phyloP scores from a whole-genome alignment of 1,140 invertebrate genomes.

The Lanistes nyassanus region DNA sequence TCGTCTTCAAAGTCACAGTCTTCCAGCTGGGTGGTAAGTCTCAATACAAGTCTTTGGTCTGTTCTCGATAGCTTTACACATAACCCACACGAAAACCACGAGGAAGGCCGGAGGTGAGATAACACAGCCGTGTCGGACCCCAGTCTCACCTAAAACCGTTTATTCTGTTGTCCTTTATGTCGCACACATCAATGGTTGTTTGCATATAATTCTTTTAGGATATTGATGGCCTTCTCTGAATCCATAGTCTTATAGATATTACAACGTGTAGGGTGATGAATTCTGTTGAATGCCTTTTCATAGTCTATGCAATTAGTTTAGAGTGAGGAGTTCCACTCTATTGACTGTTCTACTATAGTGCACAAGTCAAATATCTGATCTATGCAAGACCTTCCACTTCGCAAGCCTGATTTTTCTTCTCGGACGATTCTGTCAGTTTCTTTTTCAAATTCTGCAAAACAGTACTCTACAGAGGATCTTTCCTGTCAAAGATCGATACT shows the following conservation, averaged over 20 bases:
- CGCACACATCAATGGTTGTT: conserved; percentile 24
- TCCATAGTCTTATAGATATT: conserved; percentile 22
- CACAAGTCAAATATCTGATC: no score
- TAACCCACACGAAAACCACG: conserved; percentile 40
- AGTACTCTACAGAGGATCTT: no score
- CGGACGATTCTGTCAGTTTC: no score
- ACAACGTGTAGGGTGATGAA: conserved; percentile 14
- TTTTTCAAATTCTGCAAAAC: no score
- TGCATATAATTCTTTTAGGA: conserved; percentile 28
- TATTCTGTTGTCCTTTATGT: background rate
- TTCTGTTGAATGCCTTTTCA: conserved; percentile 20
- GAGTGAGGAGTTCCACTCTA: conserved; percentile 23
- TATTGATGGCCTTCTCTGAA: conserved; percentile 29
- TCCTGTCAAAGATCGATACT: no score
- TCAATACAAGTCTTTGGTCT: conserved; percentile 7
- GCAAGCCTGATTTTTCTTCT: no score
- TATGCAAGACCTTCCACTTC: no score
- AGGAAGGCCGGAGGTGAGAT: conserved; percentile 31
- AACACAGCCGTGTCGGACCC: conserved; percentile 40
- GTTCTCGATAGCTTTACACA: conserved; percentile 23
- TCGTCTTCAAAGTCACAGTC: conserved; percentile 33
- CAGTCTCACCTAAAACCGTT: conserved; percentile 18
- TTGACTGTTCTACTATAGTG: no score
- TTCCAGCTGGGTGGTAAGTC: background rate
- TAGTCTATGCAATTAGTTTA: conserved; percentile 34